phyloP scores from a whole-genome alignment of 1,140 invertebrate genomes.

The Tribolium castaneum region DNA sequence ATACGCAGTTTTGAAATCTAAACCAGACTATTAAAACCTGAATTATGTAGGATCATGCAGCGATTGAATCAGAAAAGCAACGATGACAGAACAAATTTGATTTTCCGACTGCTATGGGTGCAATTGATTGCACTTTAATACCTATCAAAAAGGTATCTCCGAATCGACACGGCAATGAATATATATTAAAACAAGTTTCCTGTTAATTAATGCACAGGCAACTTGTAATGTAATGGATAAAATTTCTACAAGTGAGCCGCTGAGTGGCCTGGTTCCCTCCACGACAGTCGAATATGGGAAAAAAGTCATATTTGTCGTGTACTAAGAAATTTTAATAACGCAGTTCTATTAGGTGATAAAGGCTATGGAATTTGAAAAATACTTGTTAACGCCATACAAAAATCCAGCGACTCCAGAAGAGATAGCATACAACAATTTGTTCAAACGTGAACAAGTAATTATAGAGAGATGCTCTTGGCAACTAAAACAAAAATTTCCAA shows the following conservation, averaged over 20 bases:
- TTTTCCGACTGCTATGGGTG: constrained; percentile 6
- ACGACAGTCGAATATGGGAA: constrained; percentile 6
- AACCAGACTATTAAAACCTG: too few species aligned
- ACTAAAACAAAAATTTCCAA: not conserved
- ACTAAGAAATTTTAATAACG: not conserved
- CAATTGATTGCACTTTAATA: not conserved
- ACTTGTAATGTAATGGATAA: not conserved
- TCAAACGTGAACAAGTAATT: constrained; percentile 25
- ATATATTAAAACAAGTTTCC: constrained; percentile 1
- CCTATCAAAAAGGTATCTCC: not conserved
- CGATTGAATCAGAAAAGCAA: not conserved
- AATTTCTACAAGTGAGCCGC: constrained; percentile 5
- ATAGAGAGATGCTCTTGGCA: constrained; percentile 34
- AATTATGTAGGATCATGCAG: not conserved
- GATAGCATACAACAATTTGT: constrained; percentile 33
- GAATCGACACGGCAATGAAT: not conserved
- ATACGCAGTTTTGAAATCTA: too few species aligned
- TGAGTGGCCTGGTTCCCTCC: constrained; percentile 1
- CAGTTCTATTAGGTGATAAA: constrained; percentile 46
- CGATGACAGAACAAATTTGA: not conserved
- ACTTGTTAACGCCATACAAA: constrained; percentile 42
- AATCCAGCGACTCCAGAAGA: constrained; percentile 42
- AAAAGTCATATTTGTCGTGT: not conserved
- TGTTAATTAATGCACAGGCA: constrained; percentile 5
- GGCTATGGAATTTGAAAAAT: constrained; percentile 47